A percentile compares a stretch with the other conserved stretches of the same genome.
These are phyloP conservation scores for Tricholauxania praeusta DNA, from an alignment of 2,888 invertebrate genomes.

Conservation along the genomic window DNA sequence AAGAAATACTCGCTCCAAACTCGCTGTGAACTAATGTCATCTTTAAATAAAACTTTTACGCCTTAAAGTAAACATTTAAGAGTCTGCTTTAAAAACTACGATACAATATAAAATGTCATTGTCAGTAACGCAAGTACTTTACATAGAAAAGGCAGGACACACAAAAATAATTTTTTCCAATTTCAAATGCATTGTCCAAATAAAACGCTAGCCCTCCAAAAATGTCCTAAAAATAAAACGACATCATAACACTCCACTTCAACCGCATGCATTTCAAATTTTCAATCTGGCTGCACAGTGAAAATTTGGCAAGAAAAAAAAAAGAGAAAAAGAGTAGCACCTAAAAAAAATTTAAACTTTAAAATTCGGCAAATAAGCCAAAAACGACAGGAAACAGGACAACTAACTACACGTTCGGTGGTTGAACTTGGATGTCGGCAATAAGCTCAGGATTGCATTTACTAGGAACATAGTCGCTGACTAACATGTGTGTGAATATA, in stretches of 20 bases:
- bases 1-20: no score
- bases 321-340: no score
- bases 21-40: no score
- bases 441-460: no score
- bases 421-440: no score
- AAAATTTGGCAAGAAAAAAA: neutral
- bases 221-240: neutral
- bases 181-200: slow-evolving; percentile 6
- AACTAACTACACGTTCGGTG: neutral
- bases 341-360: neutral
- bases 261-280: neutral
- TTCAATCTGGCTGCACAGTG: neutral
- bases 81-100: no score
- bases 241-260: neutral
- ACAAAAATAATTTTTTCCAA: neutral
- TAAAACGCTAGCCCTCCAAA: neutral
- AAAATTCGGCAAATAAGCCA: slow-evolving; percentile 26
- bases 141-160: neutral
- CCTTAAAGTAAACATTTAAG: no score
- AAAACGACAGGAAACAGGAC: slow-evolving; percentile 12
- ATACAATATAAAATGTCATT: no score
- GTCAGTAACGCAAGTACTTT: neutral
- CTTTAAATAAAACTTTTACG: no score
- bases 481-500: no score
- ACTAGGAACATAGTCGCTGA: no score